Evolutionary conservation across 2,797 vertebrate genomes (phyloP), one percentile per base, ranked within the genome.

Genomic region (Luscinia megarhynchos): DNA sequence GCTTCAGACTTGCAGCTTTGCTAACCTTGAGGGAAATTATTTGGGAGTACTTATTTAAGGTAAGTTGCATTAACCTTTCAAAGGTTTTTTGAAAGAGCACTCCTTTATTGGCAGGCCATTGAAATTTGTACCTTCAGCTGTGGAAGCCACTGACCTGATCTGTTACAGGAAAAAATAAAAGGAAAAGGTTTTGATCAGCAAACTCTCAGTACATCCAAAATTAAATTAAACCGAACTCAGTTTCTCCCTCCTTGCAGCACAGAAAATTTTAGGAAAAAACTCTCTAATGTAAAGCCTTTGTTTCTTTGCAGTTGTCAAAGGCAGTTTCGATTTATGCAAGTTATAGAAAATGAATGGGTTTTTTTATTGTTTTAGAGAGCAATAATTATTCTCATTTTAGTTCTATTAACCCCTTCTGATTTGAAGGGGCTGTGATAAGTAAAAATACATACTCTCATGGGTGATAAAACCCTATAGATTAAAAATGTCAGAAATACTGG

Each of bases 151-250:
- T 38, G 68, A 14, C 24, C 9, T 22, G 15, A 62, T 59, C 34
- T 72, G 15, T 64, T 85, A 34, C 0, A 2, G 16, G 8, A 6
- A 9, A 4, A n/a, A 3, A 16, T 3, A 4, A 9, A 9, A 30
- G 19, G 12, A 36, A 59, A 53, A 15, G 16, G 2, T 36, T 86
- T 74, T 51, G 79, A 87, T 32, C 38, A 79, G 19, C 10, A 51
- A 34, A 36, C 11, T 58, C 27, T 23, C 3, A 26, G 43, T 68
- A 43, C 40, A 66, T 58, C 27, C 29, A 68, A 29, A 30, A 27
- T 36, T 24, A 46, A 55, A 46, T 89, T 53, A 87, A 72, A 41
- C 5, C 2, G 0, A 40, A 9, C 10, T 84, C 36, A 38, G 9
- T 75, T 87, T 40, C 2, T 5, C 2, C 5, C 1, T 5, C 11